These are phyloP conservation scores for Chromis chromis DNA, from an alignment of 2,797 vertebrate species.

Conservation along the genomic window DNA sequence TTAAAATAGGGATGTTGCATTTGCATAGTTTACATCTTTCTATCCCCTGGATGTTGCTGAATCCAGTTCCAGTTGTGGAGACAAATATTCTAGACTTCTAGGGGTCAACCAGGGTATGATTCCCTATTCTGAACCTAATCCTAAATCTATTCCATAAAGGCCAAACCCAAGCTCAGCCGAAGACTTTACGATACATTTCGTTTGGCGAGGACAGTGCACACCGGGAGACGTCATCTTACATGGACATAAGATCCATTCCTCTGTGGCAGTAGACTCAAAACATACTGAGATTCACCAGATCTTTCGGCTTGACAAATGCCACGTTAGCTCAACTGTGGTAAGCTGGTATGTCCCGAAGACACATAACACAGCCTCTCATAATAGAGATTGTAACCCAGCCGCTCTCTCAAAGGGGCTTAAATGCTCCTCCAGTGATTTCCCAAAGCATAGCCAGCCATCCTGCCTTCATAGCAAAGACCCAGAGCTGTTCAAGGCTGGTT, in stretches of 20 bases:
- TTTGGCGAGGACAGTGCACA: too few species aligned
- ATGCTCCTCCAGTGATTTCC: not conserved
- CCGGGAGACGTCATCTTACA: too few species aligned
- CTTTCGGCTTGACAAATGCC: not conserved
- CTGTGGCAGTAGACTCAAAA: too few species aligned
- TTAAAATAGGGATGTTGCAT: slow-evolving; percentile 1
- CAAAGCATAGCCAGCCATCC: not conserved
- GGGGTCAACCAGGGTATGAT: not conserved
- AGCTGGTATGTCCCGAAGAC: not conserved
- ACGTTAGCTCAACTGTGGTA: not conserved
- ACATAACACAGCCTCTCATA: not conserved
- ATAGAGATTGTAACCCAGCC: not conserved
- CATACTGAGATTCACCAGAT: not conserved
- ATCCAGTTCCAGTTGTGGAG: not conserved
- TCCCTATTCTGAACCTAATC: not conserved
- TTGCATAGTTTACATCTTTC: not conserved
- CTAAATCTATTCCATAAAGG: not conserved
- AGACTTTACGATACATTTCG: too few species aligned
- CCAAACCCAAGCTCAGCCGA: not conserved
- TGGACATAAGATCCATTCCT: too few species aligned
- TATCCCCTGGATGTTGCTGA: not conserved
- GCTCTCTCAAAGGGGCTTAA: not conserved
- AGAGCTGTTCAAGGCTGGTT: not conserved
- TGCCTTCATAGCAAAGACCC: not conserved
- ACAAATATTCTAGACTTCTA: not conserved